phyloP scores from a whole-genome alignment of 1,140 invertebrate species.

The Globodera rostochiensis region DNA sequence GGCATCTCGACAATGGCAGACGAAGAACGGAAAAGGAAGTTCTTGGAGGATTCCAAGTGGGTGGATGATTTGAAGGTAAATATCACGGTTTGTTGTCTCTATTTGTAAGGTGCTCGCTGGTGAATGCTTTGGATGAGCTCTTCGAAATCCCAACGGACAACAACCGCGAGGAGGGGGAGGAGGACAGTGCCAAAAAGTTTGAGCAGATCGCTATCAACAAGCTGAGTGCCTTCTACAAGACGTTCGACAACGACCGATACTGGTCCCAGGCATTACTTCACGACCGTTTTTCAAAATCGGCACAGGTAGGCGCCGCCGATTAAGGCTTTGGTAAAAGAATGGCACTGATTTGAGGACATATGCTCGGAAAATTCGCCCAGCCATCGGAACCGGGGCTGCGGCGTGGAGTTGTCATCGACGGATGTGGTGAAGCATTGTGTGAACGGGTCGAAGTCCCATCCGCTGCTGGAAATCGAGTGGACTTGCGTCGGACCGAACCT shows the following conservation, averaged over 20 bases:
- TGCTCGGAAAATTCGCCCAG: constrained; percentile 77
- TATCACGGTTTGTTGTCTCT: neutral
- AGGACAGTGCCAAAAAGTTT: constrained; percentile 34
- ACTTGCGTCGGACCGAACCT: constrained; percentile 60
- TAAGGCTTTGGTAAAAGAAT: neutral
- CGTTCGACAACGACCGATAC: constrained; percentile 60
- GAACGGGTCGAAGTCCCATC: constrained; percentile 62
- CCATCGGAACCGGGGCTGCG: constrained; percentile 74
- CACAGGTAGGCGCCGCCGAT: constrained; percentile 40
- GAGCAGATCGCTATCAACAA: constrained; percentile 47
- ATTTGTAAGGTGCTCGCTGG: constrained; percentile 37
- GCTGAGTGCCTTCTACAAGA: constrained; percentile 48
- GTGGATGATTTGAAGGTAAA: neutral
- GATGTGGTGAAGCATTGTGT: constrained; percentile 60
- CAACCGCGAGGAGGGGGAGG: constrained; percentile 14
- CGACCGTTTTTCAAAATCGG: constrained; percentile 59
- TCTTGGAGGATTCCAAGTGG: constrained; percentile 51
- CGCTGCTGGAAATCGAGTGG: constrained; percentile 67
- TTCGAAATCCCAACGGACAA: constrained; percentile 43
- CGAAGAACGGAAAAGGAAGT: constrained; percentile 34
- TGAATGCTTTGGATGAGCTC: constrained; percentile 40
- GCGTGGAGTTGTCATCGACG: constrained; percentile 73
- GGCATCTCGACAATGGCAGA: constrained; percentile 18
- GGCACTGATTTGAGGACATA: constrained; percentile 68
- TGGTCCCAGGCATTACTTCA: constrained; percentile 56